phyloP scores from a whole-genome alignment of 2,113 vertebrate species.

The Chloroceryle aenea region DNA sequence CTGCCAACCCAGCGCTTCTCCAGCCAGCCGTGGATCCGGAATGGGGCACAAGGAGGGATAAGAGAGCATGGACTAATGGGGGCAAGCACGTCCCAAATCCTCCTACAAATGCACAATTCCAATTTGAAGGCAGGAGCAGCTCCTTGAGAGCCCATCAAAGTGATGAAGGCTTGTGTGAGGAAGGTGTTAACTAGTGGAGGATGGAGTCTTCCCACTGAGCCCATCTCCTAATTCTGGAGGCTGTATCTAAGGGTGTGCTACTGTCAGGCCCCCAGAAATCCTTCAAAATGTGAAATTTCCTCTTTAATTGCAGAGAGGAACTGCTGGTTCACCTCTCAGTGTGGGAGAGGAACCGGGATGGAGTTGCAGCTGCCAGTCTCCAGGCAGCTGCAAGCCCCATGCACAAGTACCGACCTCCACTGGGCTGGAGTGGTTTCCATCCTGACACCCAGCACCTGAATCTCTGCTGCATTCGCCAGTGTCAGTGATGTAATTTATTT shows the following conservation, averaged over 20 bases:
- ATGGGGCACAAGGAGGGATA: not conserved
- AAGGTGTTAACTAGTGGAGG: not conserved
- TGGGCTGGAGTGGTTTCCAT: not conserved
- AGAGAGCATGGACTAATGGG: not conserved
- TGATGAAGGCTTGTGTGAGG: not conserved
- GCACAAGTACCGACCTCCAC: accelerated
- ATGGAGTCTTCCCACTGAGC: not conserved
- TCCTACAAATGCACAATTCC: accelerated
- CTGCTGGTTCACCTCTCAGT: not conserved
- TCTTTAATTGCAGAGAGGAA: not conserved
- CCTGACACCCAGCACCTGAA: not conserved
- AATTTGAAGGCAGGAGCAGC: not conserved
- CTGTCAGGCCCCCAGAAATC: not conserved
- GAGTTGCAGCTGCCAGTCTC: not conserved
- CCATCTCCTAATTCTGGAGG: not conserved
- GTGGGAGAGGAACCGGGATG: too few relatives aligned
- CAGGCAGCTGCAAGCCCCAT: accelerated
- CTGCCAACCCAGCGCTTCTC: not conserved
- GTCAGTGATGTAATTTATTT: not conserved
- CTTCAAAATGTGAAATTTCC: not conserved
- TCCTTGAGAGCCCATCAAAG: not conserved
- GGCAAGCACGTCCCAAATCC: not conserved
- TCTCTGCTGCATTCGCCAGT: not conserved
- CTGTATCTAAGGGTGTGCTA: not conserved
- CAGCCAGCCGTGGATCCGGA: not conserved